Evolutionary conservation across 2,113 vertebrate species (phyloP).

Genomic region (Struthidea cinerea): DNA sequence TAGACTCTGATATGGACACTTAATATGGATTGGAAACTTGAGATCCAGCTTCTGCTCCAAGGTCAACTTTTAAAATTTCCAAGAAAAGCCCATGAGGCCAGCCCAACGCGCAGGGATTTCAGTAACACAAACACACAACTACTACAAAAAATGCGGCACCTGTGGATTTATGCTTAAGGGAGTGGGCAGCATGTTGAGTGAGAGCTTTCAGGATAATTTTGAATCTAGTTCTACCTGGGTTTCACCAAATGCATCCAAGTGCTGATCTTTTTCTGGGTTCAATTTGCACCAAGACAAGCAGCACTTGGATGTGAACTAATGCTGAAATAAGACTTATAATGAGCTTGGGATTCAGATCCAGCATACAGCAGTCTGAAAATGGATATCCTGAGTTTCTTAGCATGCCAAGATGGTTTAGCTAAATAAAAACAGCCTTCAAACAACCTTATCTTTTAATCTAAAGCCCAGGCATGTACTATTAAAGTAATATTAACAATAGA

Average conservation of each 20-base stretch:
- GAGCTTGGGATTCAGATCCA: not conserved
- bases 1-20: not conserved
- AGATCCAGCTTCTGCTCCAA: not conserved
- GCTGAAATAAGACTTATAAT: not conserved
- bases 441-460: not conserved
- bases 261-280: not conserved
- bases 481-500: not conserved
- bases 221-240: not conserved
- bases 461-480: not conserved
- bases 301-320: not conserved
- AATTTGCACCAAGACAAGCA: not conserved
- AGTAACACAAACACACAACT: not conserved
- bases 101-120: not conserved
- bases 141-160: not conserved
- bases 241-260: not conserved
- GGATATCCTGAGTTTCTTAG: not conserved
- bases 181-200: not conserved
- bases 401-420: not conserved
- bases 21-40: not conserved
- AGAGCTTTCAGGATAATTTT: not conserved
- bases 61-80: not conserved
- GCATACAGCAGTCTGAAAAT: not conserved
- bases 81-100: not conserved
- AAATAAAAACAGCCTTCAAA: not conserved
- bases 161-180: not conserved